phyloP scores from a whole-genome alignment of 2,888 invertebrate species.

The Cosmia pyralina region DNA sequence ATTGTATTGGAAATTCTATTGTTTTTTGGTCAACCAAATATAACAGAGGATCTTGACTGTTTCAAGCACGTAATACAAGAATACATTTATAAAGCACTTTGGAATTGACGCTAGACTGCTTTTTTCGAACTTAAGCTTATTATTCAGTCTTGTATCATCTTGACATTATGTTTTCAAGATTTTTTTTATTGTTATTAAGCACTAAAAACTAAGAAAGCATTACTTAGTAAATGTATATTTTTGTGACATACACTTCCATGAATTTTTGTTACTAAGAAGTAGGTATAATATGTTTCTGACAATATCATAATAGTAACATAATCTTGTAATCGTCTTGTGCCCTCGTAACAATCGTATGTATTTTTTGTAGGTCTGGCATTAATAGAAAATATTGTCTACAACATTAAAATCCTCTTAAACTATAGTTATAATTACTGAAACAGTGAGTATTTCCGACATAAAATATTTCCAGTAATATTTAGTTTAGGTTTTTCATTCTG shows the following conservation, averaged over 20 bases:
- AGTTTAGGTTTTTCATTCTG: not conserved
- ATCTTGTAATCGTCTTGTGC: not conserved
- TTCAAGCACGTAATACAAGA: not conserved
- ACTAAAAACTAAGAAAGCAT: not conserved
- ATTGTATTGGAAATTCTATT: not conserved
- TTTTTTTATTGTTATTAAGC: not conserved
- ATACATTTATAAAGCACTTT: too few relatives aligned
- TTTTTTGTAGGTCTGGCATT: not conserved
- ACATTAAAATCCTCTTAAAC: slow-evolving; percentile 10
- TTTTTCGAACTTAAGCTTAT: not conserved
- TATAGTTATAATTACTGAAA: not conserved
- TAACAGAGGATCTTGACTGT: not conserved
- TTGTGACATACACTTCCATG: not conserved
- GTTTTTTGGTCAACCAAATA: not conserved
- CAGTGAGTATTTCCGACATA: not conserved
- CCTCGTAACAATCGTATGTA: not conserved
- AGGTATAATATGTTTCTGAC: slow-evolving; percentile 5
- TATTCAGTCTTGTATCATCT: not conserved
- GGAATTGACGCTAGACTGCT: not conserved
- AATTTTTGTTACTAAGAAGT: not conserved
- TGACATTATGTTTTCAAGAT: not conserved
- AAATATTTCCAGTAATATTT: not conserved
- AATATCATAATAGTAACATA: not conserved
- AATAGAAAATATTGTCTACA: slow-evolving; percentile 12
- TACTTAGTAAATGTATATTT: not conserved